A percentile compares a stretch with the other conserved stretches of the same genome.
Evolutionary conservation across 1,140 invertebrate species (phyloP).

Genomic region (Calliopsis andreniformis): DNA sequence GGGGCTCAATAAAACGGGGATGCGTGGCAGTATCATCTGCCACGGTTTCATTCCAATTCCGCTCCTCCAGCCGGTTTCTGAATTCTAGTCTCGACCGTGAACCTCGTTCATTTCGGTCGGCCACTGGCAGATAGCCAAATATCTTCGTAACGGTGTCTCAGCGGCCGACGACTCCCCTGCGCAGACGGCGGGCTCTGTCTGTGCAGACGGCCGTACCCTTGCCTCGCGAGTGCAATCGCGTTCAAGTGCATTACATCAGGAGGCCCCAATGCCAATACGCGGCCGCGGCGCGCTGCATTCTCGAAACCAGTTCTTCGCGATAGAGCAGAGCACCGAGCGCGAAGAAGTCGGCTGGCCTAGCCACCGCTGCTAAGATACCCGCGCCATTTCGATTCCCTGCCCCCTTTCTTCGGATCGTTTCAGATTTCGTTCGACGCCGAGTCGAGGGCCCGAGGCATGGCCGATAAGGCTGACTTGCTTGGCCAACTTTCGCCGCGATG

Average conservation of each 20-base stretch:
- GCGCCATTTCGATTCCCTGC: background rate
- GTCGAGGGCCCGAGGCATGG: no score
- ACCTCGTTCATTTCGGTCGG: conserved; percentile 49
- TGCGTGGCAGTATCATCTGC: background rate
- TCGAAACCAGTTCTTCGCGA: conserved; percentile 9
- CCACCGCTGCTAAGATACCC: no score
- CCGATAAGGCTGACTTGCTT: no score
- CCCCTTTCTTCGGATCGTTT: background rate
- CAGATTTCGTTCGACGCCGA: background rate
- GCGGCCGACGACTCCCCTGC: conserved; percentile 1
- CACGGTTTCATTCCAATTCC: conserved; percentile 3
- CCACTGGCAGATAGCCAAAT: conserved; percentile 56
- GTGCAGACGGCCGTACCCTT: background rate
- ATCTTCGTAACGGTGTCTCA: conserved; percentile 38
- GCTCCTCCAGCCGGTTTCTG: background rate
- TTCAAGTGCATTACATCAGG: conserved; percentile 25
- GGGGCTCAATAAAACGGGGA: background rate
- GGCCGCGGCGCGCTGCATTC: background rate
- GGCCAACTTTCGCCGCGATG: no score
- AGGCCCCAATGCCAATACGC: conserved; percentile 18
- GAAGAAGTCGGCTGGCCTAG: no score
- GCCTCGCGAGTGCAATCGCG: conserved; percentile 20
- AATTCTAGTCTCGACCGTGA: conserved; percentile 56
- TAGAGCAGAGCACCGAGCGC: background rate
- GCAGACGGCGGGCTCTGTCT: conserved; percentile 6